These are phyloP conservation scores for Paraplagusia blochii DNA, from an alignment of 2,113 vertebrate genomes.

Conservation along the genomic window DNA sequence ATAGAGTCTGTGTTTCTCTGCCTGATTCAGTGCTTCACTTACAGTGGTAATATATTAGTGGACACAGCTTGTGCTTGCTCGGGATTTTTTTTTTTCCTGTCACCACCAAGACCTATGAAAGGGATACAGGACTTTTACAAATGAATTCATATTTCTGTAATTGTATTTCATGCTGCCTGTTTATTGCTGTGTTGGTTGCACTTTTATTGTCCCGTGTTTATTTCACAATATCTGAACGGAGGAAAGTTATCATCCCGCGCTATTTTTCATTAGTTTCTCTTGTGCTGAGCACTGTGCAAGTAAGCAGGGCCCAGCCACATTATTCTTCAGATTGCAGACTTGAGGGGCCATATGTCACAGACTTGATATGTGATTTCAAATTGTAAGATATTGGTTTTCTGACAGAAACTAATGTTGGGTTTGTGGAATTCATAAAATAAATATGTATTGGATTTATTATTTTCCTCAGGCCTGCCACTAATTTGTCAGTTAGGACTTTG, in stretches of 20 bases:
- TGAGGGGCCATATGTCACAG: constrained; percentile 28
- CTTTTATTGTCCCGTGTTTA: constrained; percentile 51
- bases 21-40: constrained; percentile 43
- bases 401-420: constrained; percentile 33
- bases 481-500: constrained; percentile 27
- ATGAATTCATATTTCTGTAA: constrained; percentile 64
- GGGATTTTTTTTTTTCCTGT: constrained; percentile 33
- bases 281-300: constrained; percentile 28
- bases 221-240: constrained; percentile 24
- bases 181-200: constrained; percentile 30
- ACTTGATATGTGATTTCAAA: constrained; percentile 50
- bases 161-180: constrained; percentile 54
- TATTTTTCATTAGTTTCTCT: constrained; percentile 55
- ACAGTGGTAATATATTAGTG: constrained; percentile 63
- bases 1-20: constrained; percentile 43
- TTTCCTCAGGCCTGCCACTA: constrained; percentile 1
- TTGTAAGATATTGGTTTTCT: constrained; percentile 44
- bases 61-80: constrained; percentile 50
- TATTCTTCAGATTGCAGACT: constrained; percentile 32
- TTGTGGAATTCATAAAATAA: constrained; percentile 32
- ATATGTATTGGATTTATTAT: constrained; percentile 5
- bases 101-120: constrained; percentile 47
- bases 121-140: constrained; percentile 57
- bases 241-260: constrained; percentile 38
- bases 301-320: constrained; percentile 30